Conservation (phyloP, 1,140 invertebrate genomes). For the Lasioglossum baleicum region DNA sequence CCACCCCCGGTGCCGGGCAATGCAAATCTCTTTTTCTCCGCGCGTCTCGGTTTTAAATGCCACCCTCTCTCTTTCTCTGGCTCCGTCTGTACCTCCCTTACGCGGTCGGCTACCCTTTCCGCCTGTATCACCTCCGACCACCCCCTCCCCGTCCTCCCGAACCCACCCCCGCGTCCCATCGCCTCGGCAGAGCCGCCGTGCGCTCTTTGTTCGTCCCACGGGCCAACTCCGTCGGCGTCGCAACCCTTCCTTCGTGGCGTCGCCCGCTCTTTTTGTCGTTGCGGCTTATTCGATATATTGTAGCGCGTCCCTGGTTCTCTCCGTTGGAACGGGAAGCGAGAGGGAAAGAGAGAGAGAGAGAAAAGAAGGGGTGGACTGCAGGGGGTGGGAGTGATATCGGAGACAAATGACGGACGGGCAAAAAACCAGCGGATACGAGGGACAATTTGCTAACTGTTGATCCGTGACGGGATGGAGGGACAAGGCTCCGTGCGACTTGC, state of each 20-base stretch:
- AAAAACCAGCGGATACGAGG: slow-evolving; percentile 76
- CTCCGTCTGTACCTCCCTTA: slow-evolving; percentile 56
- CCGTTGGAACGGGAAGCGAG: slow-evolving; percentile 51
- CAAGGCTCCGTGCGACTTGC: slow-evolving; percentile 4
- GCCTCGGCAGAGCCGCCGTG: background rate
- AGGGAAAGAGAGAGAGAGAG: background rate
- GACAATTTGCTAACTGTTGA: slow-evolving; percentile 60
- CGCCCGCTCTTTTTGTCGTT: slow-evolving; percentile 76
- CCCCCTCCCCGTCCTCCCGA: no score
- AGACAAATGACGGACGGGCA: slow-evolving; percentile 79
- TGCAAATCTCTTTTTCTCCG: slow-evolving; percentile 78
- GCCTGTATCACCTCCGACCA: slow-evolving; percentile 54
- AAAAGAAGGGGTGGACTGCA: no score
- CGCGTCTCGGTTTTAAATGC: slow-evolving; percentile 76
- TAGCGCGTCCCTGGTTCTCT: slow-evolving; percentile 51
- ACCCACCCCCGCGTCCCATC: slow-evolving; percentile 12
- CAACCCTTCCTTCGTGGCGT: slow-evolving; percentile 50
- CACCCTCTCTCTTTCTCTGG: slow-evolving; percentile 61
- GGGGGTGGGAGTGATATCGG: slow-evolving; percentile 72
- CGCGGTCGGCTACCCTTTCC: slow-evolving; percentile 63
- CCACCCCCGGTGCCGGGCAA: slow-evolving; percentile 59
- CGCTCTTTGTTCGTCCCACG: slow-evolving; percentile 41
- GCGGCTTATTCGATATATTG: slow-evolving; percentile 79
- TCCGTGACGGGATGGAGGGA: slow-evolving; percentile 35
- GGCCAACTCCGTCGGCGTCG: slow-evolving; percentile 53